Conservation (phyloP, 2,888 invertebrate species). For the Quadroppia sp. region DNA sequence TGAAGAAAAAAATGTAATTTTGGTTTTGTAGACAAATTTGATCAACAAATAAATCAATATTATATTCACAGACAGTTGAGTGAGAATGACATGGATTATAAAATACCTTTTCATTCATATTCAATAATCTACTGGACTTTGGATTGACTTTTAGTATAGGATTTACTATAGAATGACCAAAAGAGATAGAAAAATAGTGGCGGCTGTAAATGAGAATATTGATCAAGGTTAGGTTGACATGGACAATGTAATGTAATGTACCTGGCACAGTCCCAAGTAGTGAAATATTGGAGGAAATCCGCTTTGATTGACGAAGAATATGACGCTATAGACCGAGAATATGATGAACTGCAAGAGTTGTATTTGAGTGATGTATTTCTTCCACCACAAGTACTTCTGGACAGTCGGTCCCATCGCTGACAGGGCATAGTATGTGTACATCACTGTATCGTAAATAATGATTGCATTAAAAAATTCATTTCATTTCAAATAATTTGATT, state of each 20-base stretch:
- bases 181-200: constrained; percentile 36
- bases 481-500: too few relatives aligned
- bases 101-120: too few relatives aligned
- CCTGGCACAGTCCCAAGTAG: constrained; percentile 31
- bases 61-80: too few relatives aligned
- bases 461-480: not conserved
- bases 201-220: not conserved
- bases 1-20: too few relatives aligned
- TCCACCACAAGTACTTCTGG: constrained; percentile 7
- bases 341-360: constrained; percentile 37
- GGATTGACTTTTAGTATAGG: not conserved
- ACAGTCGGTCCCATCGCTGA: constrained; percentile 13
- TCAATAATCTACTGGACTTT: not conserved
- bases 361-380: constrained; percentile 20
- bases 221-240: too few relatives aligned
- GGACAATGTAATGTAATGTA: not conserved
- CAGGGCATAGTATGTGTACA: constrained; percentile 38
- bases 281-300: constrained; percentile 32
- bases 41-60: too few relatives aligned
- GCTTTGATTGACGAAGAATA: constrained; percentile 29
- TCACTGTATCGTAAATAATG: not conserved
- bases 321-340: constrained; percentile 29
- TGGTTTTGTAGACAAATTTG: too few relatives aligned
- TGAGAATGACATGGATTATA: too few relatives aligned
- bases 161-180: constrained; percentile 27